Evolutionary conservation across 2,888 invertebrate genomes (phyloP), one percentile per base, ranked within the genome.

Genomic region (Andrena haemorrhoa): DNA sequence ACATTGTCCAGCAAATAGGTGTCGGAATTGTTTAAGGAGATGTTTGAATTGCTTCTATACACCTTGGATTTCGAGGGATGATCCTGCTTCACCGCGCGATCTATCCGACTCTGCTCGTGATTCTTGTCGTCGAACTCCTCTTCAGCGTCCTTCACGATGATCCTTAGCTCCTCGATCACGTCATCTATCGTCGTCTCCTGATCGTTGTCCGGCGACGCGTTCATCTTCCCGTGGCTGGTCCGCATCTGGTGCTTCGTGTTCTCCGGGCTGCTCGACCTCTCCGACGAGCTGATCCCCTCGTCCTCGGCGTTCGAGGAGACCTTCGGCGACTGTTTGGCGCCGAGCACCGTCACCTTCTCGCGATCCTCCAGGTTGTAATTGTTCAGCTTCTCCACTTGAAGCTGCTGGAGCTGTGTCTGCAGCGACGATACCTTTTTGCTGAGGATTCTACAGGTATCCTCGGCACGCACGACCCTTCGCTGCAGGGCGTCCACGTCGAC

Each of bases 271-370:
- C 97, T 94, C 56, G 97, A 97, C 16, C 95, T 94, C 92, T 98
- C 98, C 0, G 97, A 97, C 8, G 97, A 97, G 90, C 97, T 97
- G 86, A 98, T 98, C 6, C 98, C 98, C 95, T 98, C 98, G 91
- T 98, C 98, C 94, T 98, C 97, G 53, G 97, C 97, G 86, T 97
- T 97, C 6, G 97, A 97, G 58, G 96, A 96, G 2, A 92, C 86
- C 58, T 92, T 92, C 23, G 84, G 86, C 3, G 80, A 82, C 41
- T 88, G 86, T 26, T 89, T 89, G 10, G 74, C 33, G 2, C 76
- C 66, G 10, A 73, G 64, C 5, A 78, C 58, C 20, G 78, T 68
- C 49, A 96, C 96, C 41, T 90, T 88, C 49, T 86, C 83, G 3
- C 89, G 86, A 8, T 77, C 87, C 4, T 88, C 88, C 56, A 80